Evolutionary conservation across 2,113 vertebrate genomes (phyloP).

Genomic region (Calyptommatus sinebrachiatus): DNA sequence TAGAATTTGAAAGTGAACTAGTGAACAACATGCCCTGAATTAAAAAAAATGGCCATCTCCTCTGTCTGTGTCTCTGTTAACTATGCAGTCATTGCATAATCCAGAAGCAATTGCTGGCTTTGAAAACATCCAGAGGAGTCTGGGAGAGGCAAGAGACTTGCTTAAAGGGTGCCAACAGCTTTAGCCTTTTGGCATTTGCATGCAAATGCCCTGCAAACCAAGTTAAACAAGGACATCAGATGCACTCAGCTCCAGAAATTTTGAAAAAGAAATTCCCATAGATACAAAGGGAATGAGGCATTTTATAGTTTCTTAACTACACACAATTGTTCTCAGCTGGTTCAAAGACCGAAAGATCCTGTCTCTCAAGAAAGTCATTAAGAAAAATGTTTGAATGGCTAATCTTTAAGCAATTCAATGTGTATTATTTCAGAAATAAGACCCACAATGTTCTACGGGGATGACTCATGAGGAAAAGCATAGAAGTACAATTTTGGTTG

Average conservation of each 20-base stretch:
- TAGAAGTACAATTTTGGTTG: too few species aligned
- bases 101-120: constrained; percentile 21
- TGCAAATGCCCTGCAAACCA: constrained; percentile 37
- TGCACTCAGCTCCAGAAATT: constrained; percentile 28
- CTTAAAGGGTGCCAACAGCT: constrained; percentile 24
- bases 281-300: constrained; percentile 25
- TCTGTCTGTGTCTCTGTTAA: constrained; percentile 11
- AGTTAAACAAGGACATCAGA: constrained; percentile 48
- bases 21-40: constrained; percentile 6
- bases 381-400: constrained; percentile 6
- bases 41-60: neutral
- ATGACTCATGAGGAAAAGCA: too few species aligned
- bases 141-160: constrained; percentile 3
- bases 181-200: constrained; percentile 39
- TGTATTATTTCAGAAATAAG: too few species aligned
- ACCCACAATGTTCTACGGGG: too few species aligned
- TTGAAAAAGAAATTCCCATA: constrained; percentile 29
- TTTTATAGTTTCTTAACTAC: constrained; percentile 26
- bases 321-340: constrained; percentile 24
- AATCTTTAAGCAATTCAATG: too few species aligned
- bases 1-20: constrained; percentile 9
- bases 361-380: constrained; percentile 5
- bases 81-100: neutral
- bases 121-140: neutral
- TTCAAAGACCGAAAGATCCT: constrained; percentile 15